phyloP scores from a whole-genome alignment of 1,140 invertebrate species.

The Aphidius gifuensis region DNA sequence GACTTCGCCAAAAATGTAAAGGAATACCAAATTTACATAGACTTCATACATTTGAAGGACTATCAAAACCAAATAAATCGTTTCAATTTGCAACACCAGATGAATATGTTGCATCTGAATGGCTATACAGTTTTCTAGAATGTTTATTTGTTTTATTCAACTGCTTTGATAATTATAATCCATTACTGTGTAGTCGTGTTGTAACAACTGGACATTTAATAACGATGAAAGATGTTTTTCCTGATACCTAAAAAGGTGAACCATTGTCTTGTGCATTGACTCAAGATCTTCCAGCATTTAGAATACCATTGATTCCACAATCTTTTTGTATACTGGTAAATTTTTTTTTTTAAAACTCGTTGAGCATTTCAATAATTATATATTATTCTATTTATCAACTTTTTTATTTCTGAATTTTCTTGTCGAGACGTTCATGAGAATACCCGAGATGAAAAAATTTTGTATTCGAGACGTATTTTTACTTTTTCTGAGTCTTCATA shows the following conservation, averaged over 20 bases:
- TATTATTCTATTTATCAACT: not conserved
- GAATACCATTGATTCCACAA: constrained; percentile 53
- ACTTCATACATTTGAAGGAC: constrained; percentile 82
- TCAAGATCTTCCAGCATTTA: not conserved
- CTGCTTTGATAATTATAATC: constrained; percentile 55
- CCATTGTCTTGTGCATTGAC: constrained; percentile 55
- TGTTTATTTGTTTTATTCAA: constrained; percentile 62
- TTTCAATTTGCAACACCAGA: constrained; percentile 79
- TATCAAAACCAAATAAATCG: constrained; percentile 63
- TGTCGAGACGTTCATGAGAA: constrained; percentile 77
- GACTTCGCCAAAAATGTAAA: constrained; percentile 71
- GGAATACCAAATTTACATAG: constrained; percentile 62
- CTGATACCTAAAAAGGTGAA: constrained; percentile 59
- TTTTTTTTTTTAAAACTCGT: constrained; percentile 15
- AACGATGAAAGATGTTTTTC: constrained; percentile 67
- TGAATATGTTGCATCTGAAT: constrained; percentile 79
- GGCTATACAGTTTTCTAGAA: constrained; percentile 79
- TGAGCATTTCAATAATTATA: constrained; percentile 17
- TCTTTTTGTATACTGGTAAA: constrained; percentile 71
- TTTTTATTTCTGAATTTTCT: constrained; percentile 66
- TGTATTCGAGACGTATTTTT: too few relatives aligned
- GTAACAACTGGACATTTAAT: constrained; percentile 67
- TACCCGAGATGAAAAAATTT: too few relatives aligned
- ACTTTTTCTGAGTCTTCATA: too few relatives aligned
- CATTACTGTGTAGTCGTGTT: constrained; percentile 65